These are phyloP conservation scores for Numenius phaeopus DNA, from an alignment of 2,797 vertebrate species.

Conservation along the genomic window DNA sequence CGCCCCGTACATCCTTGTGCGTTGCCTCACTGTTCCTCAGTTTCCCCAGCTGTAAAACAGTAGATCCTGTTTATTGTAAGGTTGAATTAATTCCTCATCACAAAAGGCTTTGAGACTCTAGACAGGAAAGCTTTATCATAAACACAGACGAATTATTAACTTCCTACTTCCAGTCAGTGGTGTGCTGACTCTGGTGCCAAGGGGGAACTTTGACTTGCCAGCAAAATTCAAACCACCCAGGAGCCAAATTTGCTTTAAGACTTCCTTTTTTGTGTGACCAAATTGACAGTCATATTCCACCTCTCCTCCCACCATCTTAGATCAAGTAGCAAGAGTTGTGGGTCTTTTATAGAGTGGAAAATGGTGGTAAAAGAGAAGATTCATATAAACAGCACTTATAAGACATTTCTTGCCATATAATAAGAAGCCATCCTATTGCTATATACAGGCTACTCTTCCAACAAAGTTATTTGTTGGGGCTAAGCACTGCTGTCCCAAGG, in stretches of 20 bases:
- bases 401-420: not conserved
- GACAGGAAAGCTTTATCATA: slow-evolving; percentile 24
- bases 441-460: not conserved
- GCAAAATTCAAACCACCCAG: not conserved
- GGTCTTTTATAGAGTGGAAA: not conserved
- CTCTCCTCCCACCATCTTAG: not conserved
- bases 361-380: not conserved
- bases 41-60: slow-evolving; percentile 40
- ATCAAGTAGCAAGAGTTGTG: not conserved
- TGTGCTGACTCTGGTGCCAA: not conserved
- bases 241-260: not conserved
- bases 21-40: not conserved
- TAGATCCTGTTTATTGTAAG: slow-evolving; percentile 40
- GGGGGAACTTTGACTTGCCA: not conserved
- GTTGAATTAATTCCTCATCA: not conserved
- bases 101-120: not conserved
- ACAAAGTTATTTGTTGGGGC: not conserved
- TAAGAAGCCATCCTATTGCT: not conserved
- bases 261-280: not conserved
- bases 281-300: not conserved
- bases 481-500: not conserved
- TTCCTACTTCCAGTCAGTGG: slow-evolving; percentile 19
- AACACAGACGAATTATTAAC: slow-evolving; percentile 38
- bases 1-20: not conserved
- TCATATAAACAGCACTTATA: not conserved